phyloP scores from a whole-genome alignment of 2,113 vertebrate species.

The Vanacampus margaritifer region DNA sequence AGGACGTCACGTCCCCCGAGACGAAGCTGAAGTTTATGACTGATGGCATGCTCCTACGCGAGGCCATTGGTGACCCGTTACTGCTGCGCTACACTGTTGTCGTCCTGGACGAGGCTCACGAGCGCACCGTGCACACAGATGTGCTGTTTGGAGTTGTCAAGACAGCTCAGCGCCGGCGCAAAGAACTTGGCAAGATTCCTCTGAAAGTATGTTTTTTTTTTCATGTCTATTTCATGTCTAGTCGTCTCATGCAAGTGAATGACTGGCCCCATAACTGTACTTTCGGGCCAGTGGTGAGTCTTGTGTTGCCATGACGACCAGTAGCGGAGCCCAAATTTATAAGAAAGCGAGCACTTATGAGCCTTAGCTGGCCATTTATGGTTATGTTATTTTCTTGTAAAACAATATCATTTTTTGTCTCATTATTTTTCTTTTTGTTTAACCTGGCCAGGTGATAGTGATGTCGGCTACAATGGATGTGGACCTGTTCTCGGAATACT shows the following conservation, averaged over 20 bases:
- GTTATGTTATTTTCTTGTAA: background rate
- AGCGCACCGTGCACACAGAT: conserved; percentile 91
- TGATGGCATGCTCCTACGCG: conserved; percentile 91
- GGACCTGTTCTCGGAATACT: conserved; percentile 93
- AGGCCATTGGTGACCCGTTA: conserved; percentile 87
- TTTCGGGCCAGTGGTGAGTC: too few species aligned
- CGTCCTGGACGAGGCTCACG: conserved; percentile 93
- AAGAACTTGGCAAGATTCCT: conserved; percentile 78
- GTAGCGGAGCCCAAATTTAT: too few species aligned
- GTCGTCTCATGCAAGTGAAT: too few species aligned
- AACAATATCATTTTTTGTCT: background rate
- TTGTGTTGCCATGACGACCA: too few species aligned
- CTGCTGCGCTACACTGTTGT: conserved; percentile 85
- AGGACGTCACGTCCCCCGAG: conserved; percentile 83
- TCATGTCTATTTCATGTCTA: too few species aligned
- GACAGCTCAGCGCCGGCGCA: conserved; percentile 80
- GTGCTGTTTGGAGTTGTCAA: conserved; percentile 95
- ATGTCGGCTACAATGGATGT: conserved; percentile 99
- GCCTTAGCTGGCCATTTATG: too few species aligned
- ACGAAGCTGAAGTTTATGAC: conserved; percentile 92
- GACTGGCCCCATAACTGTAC: too few species aligned
- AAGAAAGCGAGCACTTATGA: too few species aligned
- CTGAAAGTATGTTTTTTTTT: conserved; percentile 78
- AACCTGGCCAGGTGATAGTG: conserved; percentile 77
- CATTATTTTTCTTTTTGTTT: background rate